A percentile compares a stretch with the other conserved stretches of the same genome.
These are phyloP conservation scores for Scaptomyza pallida DNA, from an alignment of 1,140 invertebrate species.

Conservation along the genomic window DNA sequence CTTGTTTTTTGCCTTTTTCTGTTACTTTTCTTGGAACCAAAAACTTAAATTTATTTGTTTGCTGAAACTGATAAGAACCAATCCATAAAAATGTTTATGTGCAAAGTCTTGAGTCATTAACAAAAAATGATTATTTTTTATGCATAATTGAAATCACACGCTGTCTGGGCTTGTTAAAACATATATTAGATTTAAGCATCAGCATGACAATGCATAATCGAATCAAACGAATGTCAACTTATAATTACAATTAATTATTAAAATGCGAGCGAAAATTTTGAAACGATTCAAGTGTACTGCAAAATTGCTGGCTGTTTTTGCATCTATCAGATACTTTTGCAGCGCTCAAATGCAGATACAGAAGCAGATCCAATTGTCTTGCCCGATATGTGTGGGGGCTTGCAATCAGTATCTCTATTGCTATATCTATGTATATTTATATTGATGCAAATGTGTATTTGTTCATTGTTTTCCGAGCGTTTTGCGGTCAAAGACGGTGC, in stretches of 20 bases:
- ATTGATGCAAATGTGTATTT: neutral
- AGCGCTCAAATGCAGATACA: constrained; percentile 6
- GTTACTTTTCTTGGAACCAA: too few species aligned
- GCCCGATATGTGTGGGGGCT: constrained; percentile 14
- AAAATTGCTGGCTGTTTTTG: constrained; percentile 45
- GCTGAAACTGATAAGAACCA: neutral
- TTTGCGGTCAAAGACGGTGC: constrained; percentile 56
- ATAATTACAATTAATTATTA: constrained; percentile 7
- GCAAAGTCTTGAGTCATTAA: neutral
- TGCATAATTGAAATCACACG: neutral
- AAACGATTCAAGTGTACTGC: constrained; percentile 64
- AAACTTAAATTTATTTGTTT: too few species aligned
- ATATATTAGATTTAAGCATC: neutral
- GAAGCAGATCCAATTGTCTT: too few species aligned
- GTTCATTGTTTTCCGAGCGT: constrained; percentile 20
- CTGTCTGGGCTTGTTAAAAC: neutral
- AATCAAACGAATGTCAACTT: neutral
- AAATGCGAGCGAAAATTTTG: constrained; percentile 10
- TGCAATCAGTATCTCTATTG: neutral
- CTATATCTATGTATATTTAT: constrained; percentile 9
- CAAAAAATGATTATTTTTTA: neutral
- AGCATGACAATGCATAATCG: constrained; percentile 12
- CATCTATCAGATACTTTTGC: constrained; percentile 16
- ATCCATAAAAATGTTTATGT: neutral
- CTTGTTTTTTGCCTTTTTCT: too few species aligned